A percentile compares a stretch with the other conserved stretches of the same genome.
Evolutionary conservation across 2,888 invertebrate genomes (phyloP).

Genomic region (Philhelius pedissequus): DNA sequence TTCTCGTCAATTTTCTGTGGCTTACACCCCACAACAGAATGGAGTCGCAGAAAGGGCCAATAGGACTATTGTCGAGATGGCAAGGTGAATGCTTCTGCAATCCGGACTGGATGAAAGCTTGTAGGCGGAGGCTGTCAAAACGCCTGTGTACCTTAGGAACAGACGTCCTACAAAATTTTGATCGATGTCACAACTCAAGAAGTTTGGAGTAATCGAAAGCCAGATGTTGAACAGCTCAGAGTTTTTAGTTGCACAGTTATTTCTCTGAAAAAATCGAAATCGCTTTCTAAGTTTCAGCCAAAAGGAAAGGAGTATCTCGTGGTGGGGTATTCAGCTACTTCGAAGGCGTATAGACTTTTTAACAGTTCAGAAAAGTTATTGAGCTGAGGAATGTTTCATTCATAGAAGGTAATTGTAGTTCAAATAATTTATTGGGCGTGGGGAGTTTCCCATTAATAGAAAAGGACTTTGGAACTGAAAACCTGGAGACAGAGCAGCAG

Average conservation of each 20-base stretch:
- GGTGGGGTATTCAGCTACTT: too few relatives aligned
- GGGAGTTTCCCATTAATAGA: not conserved
- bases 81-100: constrained; percentile 65
- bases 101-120: constrained; percentile 67
- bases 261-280: not conserved
- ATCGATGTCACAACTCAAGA: constrained; percentile 33
- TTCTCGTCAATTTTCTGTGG: too few relatives aligned
- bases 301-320: constrained; percentile 30
- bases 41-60: constrained; percentile 58
- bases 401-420: not conserved
- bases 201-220: constrained; percentile 45
- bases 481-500: too few relatives aligned
- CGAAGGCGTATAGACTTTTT: constrained; percentile 18
- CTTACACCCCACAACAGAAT: constrained; percentile 61
- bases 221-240: constrained; percentile 25
- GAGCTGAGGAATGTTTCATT: not conserved
- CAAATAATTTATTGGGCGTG: not conserved
- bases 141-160: constrained; percentile 51
- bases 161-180: constrained; percentile 34
- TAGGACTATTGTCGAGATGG: constrained; percentile 46
- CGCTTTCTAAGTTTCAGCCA: constrained; percentile 23
- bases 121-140: constrained; percentile 65
- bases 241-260: constrained; percentile 19
- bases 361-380: not conserved
- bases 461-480: too few relatives aligned